phyloP scores from a whole-genome alignment of 2,888 invertebrate genomes.

The Limnephilus lunatus region DNA sequence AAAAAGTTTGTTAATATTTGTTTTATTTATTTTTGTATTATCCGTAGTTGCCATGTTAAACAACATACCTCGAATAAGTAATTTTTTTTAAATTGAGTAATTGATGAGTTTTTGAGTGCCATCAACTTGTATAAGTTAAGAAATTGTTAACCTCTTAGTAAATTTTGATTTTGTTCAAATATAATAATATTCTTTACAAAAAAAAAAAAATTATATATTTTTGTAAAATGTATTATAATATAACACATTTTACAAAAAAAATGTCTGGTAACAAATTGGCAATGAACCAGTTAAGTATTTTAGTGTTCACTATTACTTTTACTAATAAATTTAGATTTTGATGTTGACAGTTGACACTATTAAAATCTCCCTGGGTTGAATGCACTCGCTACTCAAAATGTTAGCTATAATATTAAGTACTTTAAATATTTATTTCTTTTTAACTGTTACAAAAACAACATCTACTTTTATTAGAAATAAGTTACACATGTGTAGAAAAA shows the following conservation, averaged over 20 bases:
- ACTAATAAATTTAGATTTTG: not conserved
- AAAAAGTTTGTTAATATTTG: slow-evolving; percentile 48
- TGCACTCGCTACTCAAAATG: slow-evolving; percentile 12
- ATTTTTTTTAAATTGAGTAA: slow-evolving; percentile 8
- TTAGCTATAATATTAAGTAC: slow-evolving; percentile 25
- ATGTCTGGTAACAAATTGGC: not conserved
- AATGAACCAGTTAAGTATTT: not conserved
- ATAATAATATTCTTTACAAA: no score
- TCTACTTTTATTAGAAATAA: slow-evolving; percentile 22
- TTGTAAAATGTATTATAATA: no score
- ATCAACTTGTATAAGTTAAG: not conserved
- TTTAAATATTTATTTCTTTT: slow-evolving; percentile 42
- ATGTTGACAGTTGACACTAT: not conserved
- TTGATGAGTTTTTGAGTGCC: slow-evolving; percentile 18
- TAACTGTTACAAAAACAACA: slow-evolving; percentile 19
- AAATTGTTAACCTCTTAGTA: not conserved
- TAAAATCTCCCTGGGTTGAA: not conserved
- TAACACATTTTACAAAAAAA: no score
- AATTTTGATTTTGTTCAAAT: not conserved
- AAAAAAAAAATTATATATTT: no score
- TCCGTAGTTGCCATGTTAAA: slow-evolving; percentile 53
- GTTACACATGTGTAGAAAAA: slow-evolving; percentile 41
- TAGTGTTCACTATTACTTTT: not conserved
- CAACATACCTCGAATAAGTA: slow-evolving; percentile 46
- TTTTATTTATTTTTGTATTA: slow-evolving; percentile 47